These are phyloP conservation scores for Coelopa frigida DNA, from an alignment of 1,140 invertebrate genomes.

Conservation along the genomic window DNA sequence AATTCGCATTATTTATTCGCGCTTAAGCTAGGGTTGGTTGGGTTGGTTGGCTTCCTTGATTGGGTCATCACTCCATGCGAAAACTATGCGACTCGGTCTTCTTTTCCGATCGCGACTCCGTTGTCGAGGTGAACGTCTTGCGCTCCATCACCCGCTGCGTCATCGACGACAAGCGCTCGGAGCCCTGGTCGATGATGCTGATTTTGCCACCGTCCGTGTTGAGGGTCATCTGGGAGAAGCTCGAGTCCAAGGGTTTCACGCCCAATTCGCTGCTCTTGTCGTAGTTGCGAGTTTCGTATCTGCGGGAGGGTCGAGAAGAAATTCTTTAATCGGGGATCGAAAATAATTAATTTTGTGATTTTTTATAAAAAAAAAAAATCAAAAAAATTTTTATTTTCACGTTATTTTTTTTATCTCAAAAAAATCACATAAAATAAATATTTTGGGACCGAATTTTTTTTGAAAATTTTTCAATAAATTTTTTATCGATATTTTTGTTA, in stretches of 20 bases:
- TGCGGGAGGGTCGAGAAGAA: constrained; percentile 10
- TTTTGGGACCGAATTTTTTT: too few species aligned
- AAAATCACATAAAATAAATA: too few species aligned
- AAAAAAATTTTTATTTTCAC: constrained; percentile 6
- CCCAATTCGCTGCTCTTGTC: constrained; percentile 27
- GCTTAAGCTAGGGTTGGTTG: too few species aligned
- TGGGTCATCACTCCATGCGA: constrained; percentile 30
- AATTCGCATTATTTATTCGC: constrained; percentile 2
- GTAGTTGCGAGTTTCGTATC: constrained; percentile 42
- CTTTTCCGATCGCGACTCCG: constrained; percentile 47
- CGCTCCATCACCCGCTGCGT: constrained; percentile 51
- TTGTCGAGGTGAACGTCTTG: constrained; percentile 49
- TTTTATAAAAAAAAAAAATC: too few species aligned
- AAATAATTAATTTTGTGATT: too few species aligned
- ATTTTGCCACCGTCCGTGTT: constrained; percentile 39
- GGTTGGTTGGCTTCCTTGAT: too few species aligned
- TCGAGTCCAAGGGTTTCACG: constrained; percentile 35
- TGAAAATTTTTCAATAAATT: background rate
- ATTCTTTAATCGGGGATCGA: background rate
- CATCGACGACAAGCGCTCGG: constrained; percentile 42
- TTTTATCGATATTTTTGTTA: too few species aligned
- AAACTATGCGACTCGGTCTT: constrained; percentile 44
- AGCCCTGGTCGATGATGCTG: constrained; percentile 36
- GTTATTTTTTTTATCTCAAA: too few species aligned
- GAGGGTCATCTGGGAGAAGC: constrained; percentile 40